Evolutionary conservation across 2,797 vertebrate genomes (phyloP), one percentile per base, ranked within the genome.

Genomic region (Pelodytes ibericus): DNA sequence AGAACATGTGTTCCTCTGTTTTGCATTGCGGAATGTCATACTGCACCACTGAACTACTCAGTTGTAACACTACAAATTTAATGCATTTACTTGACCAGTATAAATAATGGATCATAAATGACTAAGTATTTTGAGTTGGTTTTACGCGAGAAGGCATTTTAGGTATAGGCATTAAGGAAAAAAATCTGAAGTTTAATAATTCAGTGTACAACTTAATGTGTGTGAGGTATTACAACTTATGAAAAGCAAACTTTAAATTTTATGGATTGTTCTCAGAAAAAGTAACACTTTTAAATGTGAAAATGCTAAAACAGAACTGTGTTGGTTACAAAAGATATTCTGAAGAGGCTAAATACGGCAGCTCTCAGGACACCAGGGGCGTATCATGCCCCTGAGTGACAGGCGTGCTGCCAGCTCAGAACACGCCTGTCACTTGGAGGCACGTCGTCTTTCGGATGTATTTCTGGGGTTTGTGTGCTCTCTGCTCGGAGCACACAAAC

Each of bases 11-110:
- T 62, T 62, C 13, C n/a, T n/a, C n/a, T 70, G 58, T 68, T 64
- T 76, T 76, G 33, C 66, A 70, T 75, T 75, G 33, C 31, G 22
- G 27, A 75, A n/a, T 69, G 27, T 41, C 49, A 67, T 61, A 59
- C 62, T 10, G 72, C 29, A 74, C 56, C 41, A 36, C n/a, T n/a
- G n/a, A n/a, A n/a, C n/a, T n/a, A n/a, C 29, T 60, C 64, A 33
- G 36, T 36, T 68, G 73, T 75, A 75, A 25, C 47, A 62, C 58
- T 41, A 63, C 25, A 51, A 57, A 64, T 70, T n/a, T 57, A 76
- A 71, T 57, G 67, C 59, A 71, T 56, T 76, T 76, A 69, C 68
- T 78, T 72, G 56, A 78, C 56, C 70, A 60, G 41, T 30, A 79
- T 79, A 31, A 79, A 79, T 73, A 73, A 79, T 79, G 63, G 44